phyloP scores from a whole-genome alignment of 2,888 invertebrate species.

The Cheilosia vulpina region DNA sequence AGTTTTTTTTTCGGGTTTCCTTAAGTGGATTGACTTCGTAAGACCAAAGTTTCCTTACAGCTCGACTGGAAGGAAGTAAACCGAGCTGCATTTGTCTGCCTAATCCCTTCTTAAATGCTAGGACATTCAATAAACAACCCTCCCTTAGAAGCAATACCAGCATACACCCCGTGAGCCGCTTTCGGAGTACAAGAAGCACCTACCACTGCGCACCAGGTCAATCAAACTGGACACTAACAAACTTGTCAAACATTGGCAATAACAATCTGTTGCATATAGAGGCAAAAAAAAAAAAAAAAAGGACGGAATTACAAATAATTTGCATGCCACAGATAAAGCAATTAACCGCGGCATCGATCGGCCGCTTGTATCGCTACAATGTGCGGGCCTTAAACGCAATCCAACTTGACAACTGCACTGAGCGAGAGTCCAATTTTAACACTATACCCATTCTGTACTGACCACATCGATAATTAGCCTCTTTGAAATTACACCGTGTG shows the following conservation, averaged over 20 bases:
- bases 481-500: constrained; percentile 63
- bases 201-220: too few relatives aligned
- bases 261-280: constrained; percentile 46
- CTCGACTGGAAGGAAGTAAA: too few relatives aligned
- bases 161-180: too few relatives aligned
- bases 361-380: constrained; percentile 14
- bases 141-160: too few relatives aligned
- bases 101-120: too few relatives aligned
- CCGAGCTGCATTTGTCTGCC: too few relatives aligned
- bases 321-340: constrained; percentile 68
- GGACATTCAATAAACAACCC: too few relatives aligned
- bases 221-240: constrained; percentile 19
- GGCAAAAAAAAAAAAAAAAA: constrained; percentile 2
- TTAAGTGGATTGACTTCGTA: too few relatives aligned
- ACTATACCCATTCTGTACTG: constrained; percentile 54
- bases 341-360: constrained; percentile 49
- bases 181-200: too few relatives aligned
- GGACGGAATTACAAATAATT: constrained; percentile 60
- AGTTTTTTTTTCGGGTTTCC: too few relatives aligned
- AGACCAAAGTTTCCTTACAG: too few relatives aligned
- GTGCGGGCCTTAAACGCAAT: constrained; percentile 30
- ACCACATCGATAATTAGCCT: constrained; percentile 72
- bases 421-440: constrained; percentile 60
- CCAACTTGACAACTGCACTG: constrained; percentile 59
- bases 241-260: constrained; percentile 48